These are phyloP conservation scores for Antheraea yamamai DNA, from an alignment of 2,888 invertebrate genomes.

Conservation along the genomic window DNA sequence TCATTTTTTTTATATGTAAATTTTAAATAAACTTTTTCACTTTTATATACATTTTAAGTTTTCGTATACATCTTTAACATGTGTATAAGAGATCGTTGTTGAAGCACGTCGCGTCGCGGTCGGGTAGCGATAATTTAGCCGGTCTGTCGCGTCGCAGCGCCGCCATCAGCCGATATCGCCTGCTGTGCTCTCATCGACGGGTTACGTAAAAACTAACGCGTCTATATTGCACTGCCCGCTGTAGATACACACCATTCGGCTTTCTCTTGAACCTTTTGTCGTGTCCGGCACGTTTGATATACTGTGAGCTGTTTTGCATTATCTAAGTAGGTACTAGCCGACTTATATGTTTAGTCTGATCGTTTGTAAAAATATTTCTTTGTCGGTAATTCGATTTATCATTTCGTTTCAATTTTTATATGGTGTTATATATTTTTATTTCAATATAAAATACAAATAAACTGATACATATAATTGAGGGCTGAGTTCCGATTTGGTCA, in stretches of 20 bases:
- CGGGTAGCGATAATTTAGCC: constrained; percentile 48
- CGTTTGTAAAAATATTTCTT: background rate
- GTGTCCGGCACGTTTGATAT: constrained; percentile 8
- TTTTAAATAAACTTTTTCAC: no score
- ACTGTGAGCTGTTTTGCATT: background rate
- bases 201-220: constrained; percentile 57
- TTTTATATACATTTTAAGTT: background rate
- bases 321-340: background rate
- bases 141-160: constrained; percentile 34
- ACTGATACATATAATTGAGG: no score
- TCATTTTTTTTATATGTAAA: no score
- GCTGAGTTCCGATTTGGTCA: no score
- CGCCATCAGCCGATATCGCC: constrained; percentile 35
- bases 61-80: background rate
- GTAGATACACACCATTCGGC: constrained; percentile 10
- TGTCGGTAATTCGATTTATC: background rate
- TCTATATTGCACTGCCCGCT: constrained; percentile 39
- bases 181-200: constrained; percentile 35
- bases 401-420: background rate
- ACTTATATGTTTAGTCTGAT: background rate
- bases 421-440: background rate
- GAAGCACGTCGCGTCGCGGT: constrained; percentile 24
- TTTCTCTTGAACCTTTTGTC: constrained; percentile 14
- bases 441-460: background rate
- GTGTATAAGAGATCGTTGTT: background rate